Conservation (phyloP, 2,888 invertebrate genomes). For the Phengaris alcon region DNA sequence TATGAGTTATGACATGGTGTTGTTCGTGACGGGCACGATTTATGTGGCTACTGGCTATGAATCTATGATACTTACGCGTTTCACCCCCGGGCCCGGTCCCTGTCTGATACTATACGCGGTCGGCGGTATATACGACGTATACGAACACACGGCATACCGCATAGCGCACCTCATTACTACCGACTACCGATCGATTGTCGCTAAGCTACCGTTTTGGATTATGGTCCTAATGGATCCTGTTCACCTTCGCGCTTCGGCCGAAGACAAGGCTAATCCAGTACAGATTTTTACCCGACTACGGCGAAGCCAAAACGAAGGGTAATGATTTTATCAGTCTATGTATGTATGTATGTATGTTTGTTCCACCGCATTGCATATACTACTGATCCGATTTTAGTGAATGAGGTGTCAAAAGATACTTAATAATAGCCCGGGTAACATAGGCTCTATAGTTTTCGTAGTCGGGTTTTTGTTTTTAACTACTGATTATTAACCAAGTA, state of each 20-base stretch:
- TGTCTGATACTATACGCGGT: neutral
- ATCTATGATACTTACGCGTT: conserved; percentile 20
- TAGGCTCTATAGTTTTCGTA: too few relatives aligned
- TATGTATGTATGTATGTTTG: too few relatives aligned
- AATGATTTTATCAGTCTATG: too few relatives aligned
- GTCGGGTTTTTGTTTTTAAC: too few relatives aligned
- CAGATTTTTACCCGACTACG: too few relatives aligned
- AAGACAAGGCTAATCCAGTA: neutral
- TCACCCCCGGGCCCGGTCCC: neutral
- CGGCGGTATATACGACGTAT: neutral
- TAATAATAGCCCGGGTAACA: too few relatives aligned
- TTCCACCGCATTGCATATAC: too few relatives aligned
- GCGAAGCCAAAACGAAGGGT: too few relatives aligned
- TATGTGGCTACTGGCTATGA: neutral
- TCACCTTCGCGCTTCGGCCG: neutral
- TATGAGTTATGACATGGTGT: neutral
- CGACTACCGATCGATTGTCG: neutral
- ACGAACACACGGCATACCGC: neutral
- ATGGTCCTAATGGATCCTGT: neutral
- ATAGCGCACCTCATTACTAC: neutral
- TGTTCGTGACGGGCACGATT: conserved; percentile 7
- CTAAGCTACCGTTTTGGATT: neutral
- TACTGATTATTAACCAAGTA: neutral
- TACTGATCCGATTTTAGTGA: too few relatives aligned
- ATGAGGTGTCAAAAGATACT: too few relatives aligned